Percentiles rank a stretch among this genome's conserved stretches.
These are phyloP conservation scores for Netelia virgata DNA, from an alignment of 2,888 invertebrate species.

Conservation along the genomic window DNA sequence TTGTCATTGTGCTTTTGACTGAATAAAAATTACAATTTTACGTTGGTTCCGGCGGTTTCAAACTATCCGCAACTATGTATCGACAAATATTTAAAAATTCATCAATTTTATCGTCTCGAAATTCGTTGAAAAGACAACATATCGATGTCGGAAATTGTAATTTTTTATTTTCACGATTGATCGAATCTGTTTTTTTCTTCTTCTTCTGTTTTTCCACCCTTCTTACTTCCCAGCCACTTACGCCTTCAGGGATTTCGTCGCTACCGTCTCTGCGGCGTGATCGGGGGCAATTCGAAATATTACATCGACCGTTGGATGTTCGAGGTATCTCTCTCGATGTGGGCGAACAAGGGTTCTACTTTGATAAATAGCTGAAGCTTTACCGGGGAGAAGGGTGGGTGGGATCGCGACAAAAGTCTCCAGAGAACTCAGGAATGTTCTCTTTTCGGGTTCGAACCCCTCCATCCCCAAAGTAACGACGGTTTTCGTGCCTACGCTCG, in stretches of 20 bases:
- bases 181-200: neutral
- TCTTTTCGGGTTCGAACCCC: slow-evolving; percentile 1
- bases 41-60: too few relatives aligned
- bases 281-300: slow-evolving; percentile 25
- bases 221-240: neutral
- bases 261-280: neutral
- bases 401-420: neutral
- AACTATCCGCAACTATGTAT: too few relatives aligned
- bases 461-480: slow-evolving; percentile 2
- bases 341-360: neutral
- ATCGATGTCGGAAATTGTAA: neutral
- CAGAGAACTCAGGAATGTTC: slow-evolving; percentile 8
- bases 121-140: too few relatives aligned
- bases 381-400: neutral
- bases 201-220: neutral
- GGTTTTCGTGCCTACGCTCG: neutral
- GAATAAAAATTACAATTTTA: too few relatives aligned
- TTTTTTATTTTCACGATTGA: neutral
- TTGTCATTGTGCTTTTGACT: too few relatives aligned
- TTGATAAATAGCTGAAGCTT: slow-evolving; percentile 28
- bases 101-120: neutral
- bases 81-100: too few relatives aligned
- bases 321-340: slow-evolving; percentile 1
- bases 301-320: neutral
- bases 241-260: neutral